phyloP scores from a whole-genome alignment of 2,113 vertebrate genomes.

The Apaloderma vittatum region DNA sequence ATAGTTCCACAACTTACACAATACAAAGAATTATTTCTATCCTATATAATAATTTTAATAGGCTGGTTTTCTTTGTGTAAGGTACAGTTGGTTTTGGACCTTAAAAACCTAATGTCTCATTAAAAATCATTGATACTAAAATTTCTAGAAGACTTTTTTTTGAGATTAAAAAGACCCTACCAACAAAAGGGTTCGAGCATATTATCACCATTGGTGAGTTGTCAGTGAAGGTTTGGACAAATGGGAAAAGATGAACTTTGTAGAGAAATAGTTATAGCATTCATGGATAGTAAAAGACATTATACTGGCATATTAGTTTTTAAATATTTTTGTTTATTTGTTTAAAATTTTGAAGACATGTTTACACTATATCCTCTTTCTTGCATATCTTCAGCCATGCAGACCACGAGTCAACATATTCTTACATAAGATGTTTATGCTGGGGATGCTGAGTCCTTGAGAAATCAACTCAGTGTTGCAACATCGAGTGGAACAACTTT shows the following conservation, averaged over 20 bases:
- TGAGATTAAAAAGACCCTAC: background rate
- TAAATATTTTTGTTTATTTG: background rate
- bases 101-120: background rate
- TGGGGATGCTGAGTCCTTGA: accelerated
- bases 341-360: background rate
- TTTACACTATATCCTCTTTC: background rate
- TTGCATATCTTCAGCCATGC: background rate
- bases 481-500: background rate
- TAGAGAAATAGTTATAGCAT: background rate
- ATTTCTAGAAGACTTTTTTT: background rate
- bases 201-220: background rate
- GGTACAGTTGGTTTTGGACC: background rate
- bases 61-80: background rate
- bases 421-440: background rate
- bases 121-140: background rate
- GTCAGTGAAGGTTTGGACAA: background rate
- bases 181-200: background rate
- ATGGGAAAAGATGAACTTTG: background rate
- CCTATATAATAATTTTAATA: background rate
- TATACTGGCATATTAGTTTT: background rate
- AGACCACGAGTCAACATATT: accelerated
- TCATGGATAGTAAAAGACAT: background rate
- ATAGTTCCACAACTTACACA: background rate
- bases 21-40: background rate
- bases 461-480: background rate